Evolutionary conservation across 2,888 invertebrate genomes (phyloP).

Genomic region (Sthenelais limicola): DNA sequence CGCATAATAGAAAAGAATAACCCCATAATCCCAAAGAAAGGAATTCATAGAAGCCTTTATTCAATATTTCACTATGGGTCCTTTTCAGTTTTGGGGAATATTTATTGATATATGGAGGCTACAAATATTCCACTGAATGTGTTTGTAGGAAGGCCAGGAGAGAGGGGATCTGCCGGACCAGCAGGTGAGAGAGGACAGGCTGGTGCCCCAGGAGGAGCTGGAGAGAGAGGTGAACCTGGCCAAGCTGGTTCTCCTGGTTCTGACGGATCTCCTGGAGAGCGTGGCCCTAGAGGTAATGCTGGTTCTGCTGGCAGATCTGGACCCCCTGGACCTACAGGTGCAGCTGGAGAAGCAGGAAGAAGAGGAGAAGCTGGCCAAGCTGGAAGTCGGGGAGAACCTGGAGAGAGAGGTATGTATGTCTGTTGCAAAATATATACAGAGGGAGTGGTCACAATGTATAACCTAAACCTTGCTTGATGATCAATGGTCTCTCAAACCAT

Average conservation of each 20-base stretch:
- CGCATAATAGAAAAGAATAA: no score
- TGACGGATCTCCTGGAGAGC: conserved; percentile 34
- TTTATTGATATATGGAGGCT: no score
- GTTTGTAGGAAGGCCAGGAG: conserved; percentile 20
- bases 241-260: conserved; percentile 10
- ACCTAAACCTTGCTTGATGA: no score
- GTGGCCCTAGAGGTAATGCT: conserved; percentile 41
- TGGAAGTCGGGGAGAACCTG: conserved; percentile 41
- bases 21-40: no score
- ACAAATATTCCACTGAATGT: conserved; percentile 62
- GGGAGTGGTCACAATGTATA: no score
- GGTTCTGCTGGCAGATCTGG: conserved; percentile 50
- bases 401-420: conserved; percentile 42
- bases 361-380: conserved; percentile 32
- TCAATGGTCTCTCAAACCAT: no score
- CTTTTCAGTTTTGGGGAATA: no score
- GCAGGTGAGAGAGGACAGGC: conserved; percentile 29
- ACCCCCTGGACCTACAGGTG: conserved; percentile 41
- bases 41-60: no score
- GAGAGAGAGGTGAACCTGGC: conserved; percentile 34
- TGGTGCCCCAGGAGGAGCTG: conserved; percentile 25
- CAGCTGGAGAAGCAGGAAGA: conserved; percentile 43
- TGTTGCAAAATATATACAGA: no score
- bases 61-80: no score
- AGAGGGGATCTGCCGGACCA: conserved; percentile 17